Evolutionary conservation across 2,113 vertebrate species (phyloP), one percentile per base, ranked within the genome.

Genomic region (Equus przewalskii): DNA sequence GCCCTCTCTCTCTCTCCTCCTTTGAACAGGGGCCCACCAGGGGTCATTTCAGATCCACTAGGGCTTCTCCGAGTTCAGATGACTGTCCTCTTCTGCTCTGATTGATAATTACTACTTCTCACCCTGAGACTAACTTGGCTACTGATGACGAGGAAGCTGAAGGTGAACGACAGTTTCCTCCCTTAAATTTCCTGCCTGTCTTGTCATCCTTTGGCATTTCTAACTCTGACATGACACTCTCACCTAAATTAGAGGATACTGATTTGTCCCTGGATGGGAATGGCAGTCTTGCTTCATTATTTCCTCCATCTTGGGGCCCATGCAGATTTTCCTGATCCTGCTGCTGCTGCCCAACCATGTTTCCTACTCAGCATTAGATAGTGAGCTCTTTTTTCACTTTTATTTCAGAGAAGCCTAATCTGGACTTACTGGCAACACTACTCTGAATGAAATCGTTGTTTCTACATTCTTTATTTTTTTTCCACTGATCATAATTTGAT

Each of bases 121-220:
- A 78, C 92, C 81, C 85, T 8, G 58, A 95, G 41, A 33, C 70
- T 81, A 49, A 60, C 72, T 33, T 70, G 56, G 18, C 54, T 76
- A 41, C 72, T 75, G 11, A 56, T 73, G 78, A 58, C 13, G 36
- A 91, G 54, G 44, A 95, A 86, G 86, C 83, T 72, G 75, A 90
- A 87, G 19, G 64, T 92, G 87, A 97, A 93, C 76, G 79, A 86
- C 79, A 96, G 75, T 89, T 95, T 95, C 41, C 36, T 96, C 79
- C 82, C 28, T 97, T 67, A 90, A 86, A n/a, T 72, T 79, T 88
- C 67, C 91, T n/a, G 4, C 26, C 49, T 41, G 41, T 79, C 91
- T 86, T 87, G 62, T 79, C 54, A 73, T 81, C n/a, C 69, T 94
- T 82, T 85, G 76, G 65, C 90, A 44, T 91, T 93, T 97, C 86